Base-by-base conservation (phyloP, 1,140 invertebrate species). In the Phymastichus coffea region DNA sequence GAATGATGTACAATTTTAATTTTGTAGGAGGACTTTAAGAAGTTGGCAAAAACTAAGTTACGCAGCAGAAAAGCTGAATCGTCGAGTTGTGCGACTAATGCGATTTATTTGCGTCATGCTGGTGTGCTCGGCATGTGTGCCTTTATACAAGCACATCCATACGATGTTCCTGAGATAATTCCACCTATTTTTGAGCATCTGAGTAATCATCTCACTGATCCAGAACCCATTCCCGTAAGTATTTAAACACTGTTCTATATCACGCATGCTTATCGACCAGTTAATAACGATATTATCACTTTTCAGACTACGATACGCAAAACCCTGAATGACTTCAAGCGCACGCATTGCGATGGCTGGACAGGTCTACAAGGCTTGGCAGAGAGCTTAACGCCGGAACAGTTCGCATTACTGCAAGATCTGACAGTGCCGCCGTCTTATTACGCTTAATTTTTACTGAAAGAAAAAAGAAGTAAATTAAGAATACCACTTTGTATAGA, bases 331-430 rank as follows among this genome's bases (percentile, higher is more conserved):
- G 89, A 96, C 72, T 97, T 97, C 79, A 87, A 92, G 63, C 82
- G 94, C 52, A 97, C 94, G 0, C 94, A 98, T 80, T 89, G 95
- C 67, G 92, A 95, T 70, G 92, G 91, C 72, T 97, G 94, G 95
- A 85, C 88, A 40, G 56, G 56, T 10, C 44, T 57, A 48, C 23
- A 49, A 49, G 85, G 87, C 47, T 91, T 96, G 7, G 90, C 94
- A 62, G 81, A 88, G 56, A 88, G 90, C 71, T 95, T 98, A 69
- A 94, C 91, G 4, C 93, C 96, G 74, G 91, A 95, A 65, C 93
- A 98, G 74, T 79, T 97, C 4, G 85, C 85, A 25, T 78, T 93
- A 22, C 79, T 98, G 7, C 92, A 91, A 33, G 93, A 97, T 79
- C 82, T 98, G 37, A 86, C 92, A 6, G 89, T 96, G 20, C 95